Evolutionary conservation across 2,888 invertebrate species (phyloP).

Genomic region (Geotrupes spiniger): DNA sequence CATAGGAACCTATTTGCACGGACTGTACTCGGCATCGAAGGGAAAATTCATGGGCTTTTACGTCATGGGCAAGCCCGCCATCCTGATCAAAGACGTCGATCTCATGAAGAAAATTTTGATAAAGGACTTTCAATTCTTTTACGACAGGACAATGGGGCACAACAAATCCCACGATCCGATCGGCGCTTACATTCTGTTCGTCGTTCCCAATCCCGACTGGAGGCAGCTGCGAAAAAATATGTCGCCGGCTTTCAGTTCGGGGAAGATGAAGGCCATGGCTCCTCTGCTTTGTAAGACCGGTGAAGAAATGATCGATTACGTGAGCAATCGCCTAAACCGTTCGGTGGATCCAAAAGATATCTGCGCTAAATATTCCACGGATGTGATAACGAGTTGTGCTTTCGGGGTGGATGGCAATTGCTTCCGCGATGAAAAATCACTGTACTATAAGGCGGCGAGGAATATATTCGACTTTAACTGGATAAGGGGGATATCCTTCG

Average conservation of each 20-base stretch:
- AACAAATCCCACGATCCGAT: constrained; percentile 48
- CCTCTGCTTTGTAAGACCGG: constrained; percentile 49
- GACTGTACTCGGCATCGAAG: constrained; percentile 35
- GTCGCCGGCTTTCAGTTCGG: constrained; percentile 55
- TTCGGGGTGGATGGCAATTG: constrained; percentile 50
- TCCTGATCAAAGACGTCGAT: constrained; percentile 51
- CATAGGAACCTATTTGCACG: constrained; percentile 38
- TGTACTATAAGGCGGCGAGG: constrained; percentile 45
- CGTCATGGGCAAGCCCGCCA: constrained; percentile 51
- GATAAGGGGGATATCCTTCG: constrained; percentile 34
- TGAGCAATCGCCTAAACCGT: constrained; percentile 13
- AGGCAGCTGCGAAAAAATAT: constrained; percentile 53
- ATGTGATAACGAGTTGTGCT: constrained; percentile 51
- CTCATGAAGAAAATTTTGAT: constrained; percentile 51
- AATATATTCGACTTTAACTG: constrained; percentile 41
- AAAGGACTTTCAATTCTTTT: constrained; percentile 52
- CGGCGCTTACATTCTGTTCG: constrained; percentile 48
- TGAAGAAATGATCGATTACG: constrained; percentile 12
- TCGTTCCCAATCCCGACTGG: constrained; percentile 54
- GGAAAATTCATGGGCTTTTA: constrained; percentile 51
- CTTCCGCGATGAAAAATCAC: constrained; percentile 42
- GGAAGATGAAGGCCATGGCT: constrained; percentile 56
- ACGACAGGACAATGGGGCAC: constrained; percentile 49
- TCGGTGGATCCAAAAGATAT: constrained; percentile 40
- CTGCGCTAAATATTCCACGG: constrained; percentile 51